A percentile compares a stretch with the other conserved stretches of the same genome.
phyloP scores from a whole-genome alignment of 2,113 vertebrate genomes.

The Chaetops frenatus region DNA sequence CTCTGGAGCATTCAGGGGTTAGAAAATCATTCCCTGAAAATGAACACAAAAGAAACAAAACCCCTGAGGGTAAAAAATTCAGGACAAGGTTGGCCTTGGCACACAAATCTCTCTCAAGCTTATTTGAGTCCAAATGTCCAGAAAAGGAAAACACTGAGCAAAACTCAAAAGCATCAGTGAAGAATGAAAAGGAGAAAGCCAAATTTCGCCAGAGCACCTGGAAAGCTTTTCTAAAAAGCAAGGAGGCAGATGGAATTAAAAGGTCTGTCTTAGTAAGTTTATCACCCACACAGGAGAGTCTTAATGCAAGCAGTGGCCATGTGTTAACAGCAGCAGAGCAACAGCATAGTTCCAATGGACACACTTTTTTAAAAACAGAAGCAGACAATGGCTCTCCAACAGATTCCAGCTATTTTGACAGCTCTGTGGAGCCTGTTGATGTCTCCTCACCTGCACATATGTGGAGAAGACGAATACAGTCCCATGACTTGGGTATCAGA shows the following conservation, averaged over 20 bases:
- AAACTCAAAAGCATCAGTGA: neutral
- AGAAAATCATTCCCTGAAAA: conserved; percentile 48
- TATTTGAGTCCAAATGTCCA: conserved; percentile 77
- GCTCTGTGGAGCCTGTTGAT: conserved; percentile 3
- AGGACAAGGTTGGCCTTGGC: conserved; percentile 76
- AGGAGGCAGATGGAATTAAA: conserved; percentile 64
- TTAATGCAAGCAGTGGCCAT: neutral
- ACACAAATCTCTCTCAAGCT: conserved; percentile 80
- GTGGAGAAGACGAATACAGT: conserved; percentile 62
- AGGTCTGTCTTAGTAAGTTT: conserved; percentile 11
- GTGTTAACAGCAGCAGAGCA: neutral
- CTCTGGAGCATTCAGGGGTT: neutral
- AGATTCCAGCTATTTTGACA: neutral
- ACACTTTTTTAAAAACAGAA: neutral
- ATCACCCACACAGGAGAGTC: conserved; percentile 4
- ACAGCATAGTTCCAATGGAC: neutral
- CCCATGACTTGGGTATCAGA: conserved; percentile 46
- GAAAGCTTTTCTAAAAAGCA: conserved; percentile 70
- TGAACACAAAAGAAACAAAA: conserved; percentile 69
- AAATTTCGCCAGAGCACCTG: conserved; percentile 67
- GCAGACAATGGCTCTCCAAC: conserved; percentile 32
- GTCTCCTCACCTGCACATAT: conserved; percentile 40
- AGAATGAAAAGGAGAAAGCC: conserved; percentile 62
- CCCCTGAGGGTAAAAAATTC: conserved; percentile 73
- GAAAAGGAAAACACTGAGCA: conserved; percentile 74